Percentiles rank a stretch among this genome's conserved stretches.
phyloP scores from a whole-genome alignment of 2,797 vertebrate genomes.

The Melanotaenia pygmaea region DNA sequence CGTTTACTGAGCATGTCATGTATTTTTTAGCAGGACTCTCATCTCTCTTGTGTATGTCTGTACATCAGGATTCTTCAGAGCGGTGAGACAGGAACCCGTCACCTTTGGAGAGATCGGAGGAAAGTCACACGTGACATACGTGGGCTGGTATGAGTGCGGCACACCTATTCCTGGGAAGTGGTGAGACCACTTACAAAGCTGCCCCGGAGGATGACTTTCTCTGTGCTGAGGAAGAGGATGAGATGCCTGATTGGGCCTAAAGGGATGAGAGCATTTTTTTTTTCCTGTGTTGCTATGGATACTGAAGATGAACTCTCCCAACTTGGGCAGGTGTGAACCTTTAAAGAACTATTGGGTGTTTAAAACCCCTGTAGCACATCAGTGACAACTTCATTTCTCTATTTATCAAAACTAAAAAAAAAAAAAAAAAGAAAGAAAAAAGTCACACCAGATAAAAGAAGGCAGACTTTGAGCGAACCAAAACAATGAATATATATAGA shows the following conservation, averaged over 20 bases:
- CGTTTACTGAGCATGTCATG: not conserved
- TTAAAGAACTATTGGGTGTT: slow-evolving; percentile 66
- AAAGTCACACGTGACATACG: slow-evolving; percentile 90
- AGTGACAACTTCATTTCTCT: slow-evolving; percentile 83
- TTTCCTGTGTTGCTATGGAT: slow-evolving; percentile 62
- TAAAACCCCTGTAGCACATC: slow-evolving; percentile 77
- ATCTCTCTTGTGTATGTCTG: slow-evolving; percentile 36
- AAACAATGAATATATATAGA: slow-evolving; percentile 59
- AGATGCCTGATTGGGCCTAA: slow-evolving; percentile 34
- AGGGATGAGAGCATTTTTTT: slow-evolving; percentile 48
- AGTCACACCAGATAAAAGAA: slow-evolving; percentile 69
- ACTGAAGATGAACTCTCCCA: slow-evolving; percentile 61
- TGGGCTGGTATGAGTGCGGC: slow-evolving; percentile 98
- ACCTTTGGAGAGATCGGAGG: slow-evolving; percentile 94
- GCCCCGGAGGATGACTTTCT: slow-evolving; percentile 36
- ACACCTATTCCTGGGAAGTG: slow-evolving; percentile 97
- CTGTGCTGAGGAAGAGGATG: slow-evolving; percentile 33
- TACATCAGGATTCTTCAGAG: slow-evolving; percentile 90
- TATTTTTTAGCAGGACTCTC: not conserved
- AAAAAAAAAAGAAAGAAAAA: slow-evolving; percentile 56
- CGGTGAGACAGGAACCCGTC: slow-evolving; percentile 94
- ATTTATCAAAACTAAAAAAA: slow-evolving; percentile 82
- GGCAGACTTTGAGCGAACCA: slow-evolving; percentile 48
- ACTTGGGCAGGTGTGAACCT: slow-evolving; percentile 69
- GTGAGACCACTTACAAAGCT: slow-evolving; percentile 77